A percentile compares a stretch with the other conserved stretches of the same genome.
phyloP scores from a whole-genome alignment of 2,888 invertebrate genomes.

The Melinaea marsaeus region DNA sequence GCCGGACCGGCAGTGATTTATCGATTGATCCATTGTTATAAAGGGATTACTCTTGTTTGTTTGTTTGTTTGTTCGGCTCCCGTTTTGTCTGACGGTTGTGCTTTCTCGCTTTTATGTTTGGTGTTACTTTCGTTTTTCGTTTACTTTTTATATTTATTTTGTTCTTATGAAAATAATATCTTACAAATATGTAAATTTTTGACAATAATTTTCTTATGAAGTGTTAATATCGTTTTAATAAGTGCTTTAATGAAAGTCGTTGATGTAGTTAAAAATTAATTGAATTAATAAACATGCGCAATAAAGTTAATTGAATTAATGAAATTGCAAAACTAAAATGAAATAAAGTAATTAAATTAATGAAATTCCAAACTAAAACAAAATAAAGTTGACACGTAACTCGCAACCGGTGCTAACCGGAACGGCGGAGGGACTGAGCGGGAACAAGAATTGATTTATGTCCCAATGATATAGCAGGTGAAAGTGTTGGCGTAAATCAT shows the following conservation, averaged over 20 bases:
- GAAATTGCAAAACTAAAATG: too few relatives aligned
- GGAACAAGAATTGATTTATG: constrained; percentile 67
- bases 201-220: too few relatives aligned
- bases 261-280: too few relatives aligned
- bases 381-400: constrained; percentile 19
- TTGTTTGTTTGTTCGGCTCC: constrained; percentile 57
- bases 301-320: not conserved
- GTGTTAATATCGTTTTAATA: too few relatives aligned
- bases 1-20: constrained; percentile 73
- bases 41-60: constrained; percentile 67
- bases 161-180: too few relatives aligned
- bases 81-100: constrained; percentile 34
- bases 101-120: constrained; percentile 22
- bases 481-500: constrained; percentile 73
- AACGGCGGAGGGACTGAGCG: constrained; percentile 18
- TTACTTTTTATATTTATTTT: too few relatives aligned
- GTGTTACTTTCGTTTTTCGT: too few relatives aligned
- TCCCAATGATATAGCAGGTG: constrained; percentile 51
- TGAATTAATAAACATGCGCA: too few relatives aligned
- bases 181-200: too few relatives aligned
- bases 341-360: not conserved
- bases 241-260: too few relatives aligned
- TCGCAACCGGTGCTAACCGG: constrained; percentile 15
- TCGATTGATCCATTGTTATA: constrained; percentile 66
- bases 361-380: constrained; percentile 3